Evolutionary conservation across 2,797 vertebrate species (phyloP).

Genomic region (Cygnus olor): DNA sequence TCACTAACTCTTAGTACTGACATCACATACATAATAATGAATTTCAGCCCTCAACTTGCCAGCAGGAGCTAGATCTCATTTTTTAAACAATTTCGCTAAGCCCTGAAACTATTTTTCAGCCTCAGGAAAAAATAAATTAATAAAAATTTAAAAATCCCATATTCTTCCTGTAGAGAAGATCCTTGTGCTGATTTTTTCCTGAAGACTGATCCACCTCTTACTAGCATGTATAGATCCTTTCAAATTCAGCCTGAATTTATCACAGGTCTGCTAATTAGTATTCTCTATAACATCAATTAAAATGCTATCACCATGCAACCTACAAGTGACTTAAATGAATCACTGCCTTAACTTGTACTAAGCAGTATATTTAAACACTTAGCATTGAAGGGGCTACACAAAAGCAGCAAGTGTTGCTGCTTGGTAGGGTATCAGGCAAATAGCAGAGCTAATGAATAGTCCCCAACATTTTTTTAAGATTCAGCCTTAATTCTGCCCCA

Average conservation of each 20-base stretch:
- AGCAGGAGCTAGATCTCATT: not conserved
- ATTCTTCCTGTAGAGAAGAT: not conserved
- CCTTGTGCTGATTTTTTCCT: not conserved
- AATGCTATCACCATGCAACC: not conserved
- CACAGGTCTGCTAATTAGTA: not conserved
- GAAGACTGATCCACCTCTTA: not conserved
- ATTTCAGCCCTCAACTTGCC: not conserved
- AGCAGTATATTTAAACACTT: not conserved
- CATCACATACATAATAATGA: not conserved
- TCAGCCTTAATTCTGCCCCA: not conserved
- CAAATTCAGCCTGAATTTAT: not conserved
- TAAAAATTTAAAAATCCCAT: not conserved
- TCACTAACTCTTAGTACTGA: not conserved
- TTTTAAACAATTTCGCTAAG: not conserved
- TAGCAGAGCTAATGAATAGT: not conserved
- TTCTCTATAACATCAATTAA: not conserved
- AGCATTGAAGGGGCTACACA: not conserved
- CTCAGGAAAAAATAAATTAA: not conserved
- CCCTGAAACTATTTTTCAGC: not conserved
- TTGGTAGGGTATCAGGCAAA: not conserved
- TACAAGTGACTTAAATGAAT: not conserved
- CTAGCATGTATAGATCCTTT: not conserved
- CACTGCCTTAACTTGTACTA: not conserved
- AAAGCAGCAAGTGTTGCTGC: not conserved
- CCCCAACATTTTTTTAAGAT: not conserved